Base-by-base conservation (phyloP, 2,797 vertebrate species). In the Pitangus sulphuratus region DNA sequence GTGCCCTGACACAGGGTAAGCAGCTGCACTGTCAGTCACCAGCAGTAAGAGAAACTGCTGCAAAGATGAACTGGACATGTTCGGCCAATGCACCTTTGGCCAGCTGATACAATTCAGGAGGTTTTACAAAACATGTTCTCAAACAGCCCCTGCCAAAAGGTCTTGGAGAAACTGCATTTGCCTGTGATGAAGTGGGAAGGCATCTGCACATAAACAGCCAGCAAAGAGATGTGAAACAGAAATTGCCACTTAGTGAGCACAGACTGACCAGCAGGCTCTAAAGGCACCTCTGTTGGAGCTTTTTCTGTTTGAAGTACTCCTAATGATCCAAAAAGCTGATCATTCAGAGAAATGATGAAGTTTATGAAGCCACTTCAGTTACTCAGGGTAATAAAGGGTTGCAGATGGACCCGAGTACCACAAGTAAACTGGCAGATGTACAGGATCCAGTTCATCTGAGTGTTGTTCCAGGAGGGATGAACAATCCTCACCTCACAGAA, bases 361-460 rank as follows among this genome's bases (percentile, higher is more conserved):
- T 56, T 66, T 62, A n/a, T 44, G 74, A 91, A 71, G 79, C 33
- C 57, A 37, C 31, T 28, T 12, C 51, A 76, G 56, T 24, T 75
- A 15, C 30, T 82, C 45, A 39, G 60, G n/a, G 64, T 24, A 64
- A 58, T 4, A 8, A 68, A 60, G 25, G 72, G 14, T 2, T 71
- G 68, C n/a, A 91, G 69, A 54, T 13, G 33, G 75, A 65, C 68
- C 25, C 6, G 57, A 78, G 47, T 4, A 31, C 7, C 4, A 3
- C 8, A 11, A 13, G 47, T 2, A 69, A 66, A 62, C n/a, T 24
- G 65, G 68, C 42, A 56, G 68, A 22, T 2, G 15, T 22, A 30
- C 15, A 26, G 44, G 37, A 18, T 7, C 47, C 7, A 51, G 31
- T 9, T 72, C 44, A 76, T 12, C 42, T 31, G 18, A 0, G 0